Evolutionary conservation across 2,888 invertebrate species (phyloP).

Genomic region (Meganola albula): DNA sequence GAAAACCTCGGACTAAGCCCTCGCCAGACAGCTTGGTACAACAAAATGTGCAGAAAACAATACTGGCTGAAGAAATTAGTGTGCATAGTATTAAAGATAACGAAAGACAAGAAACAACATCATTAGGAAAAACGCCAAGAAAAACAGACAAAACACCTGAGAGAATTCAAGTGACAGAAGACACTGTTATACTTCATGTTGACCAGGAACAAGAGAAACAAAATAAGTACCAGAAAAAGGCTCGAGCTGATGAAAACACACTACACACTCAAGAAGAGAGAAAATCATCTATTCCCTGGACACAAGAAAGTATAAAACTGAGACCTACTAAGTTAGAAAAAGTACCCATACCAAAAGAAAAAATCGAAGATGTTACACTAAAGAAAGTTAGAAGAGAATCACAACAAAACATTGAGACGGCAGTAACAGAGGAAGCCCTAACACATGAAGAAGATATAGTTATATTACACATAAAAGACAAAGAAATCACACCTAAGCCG

Average conservation of each 20-base stretch:
- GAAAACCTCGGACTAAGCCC: slow-evolving; percentile 46
- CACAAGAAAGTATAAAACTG: slow-evolving; percentile 80
- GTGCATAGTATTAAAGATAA: neutral
- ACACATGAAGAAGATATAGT: slow-evolving; percentile 78
- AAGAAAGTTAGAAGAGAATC: slow-evolving; percentile 57
- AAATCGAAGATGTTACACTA: slow-evolving; percentile 61
- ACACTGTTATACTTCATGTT: slow-evolving; percentile 11
- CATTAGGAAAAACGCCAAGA: slow-evolving; percentile 18
- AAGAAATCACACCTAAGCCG: slow-evolving; percentile 54
- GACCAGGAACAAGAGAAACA: slow-evolving; percentile 18
- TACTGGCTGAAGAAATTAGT: neutral
- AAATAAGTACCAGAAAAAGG: slow-evolving; percentile 23
- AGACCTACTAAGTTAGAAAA: slow-evolving; percentile 79
- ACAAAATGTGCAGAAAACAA: slow-evolving; percentile 13
- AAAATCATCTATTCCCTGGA: slow-evolving; percentile 71
- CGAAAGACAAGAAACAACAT: slow-evolving; percentile 12
- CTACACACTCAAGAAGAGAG: slow-evolving; percentile 31
- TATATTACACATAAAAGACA: slow-evolving; percentile 57
- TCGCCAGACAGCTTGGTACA: slow-evolving; percentile 10
- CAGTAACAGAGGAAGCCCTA: slow-evolving; percentile 73
- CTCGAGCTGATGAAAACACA: slow-evolving; percentile 27
- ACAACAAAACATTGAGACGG: slow-evolving; percentile 48
- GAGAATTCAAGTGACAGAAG: slow-evolving; percentile 12
- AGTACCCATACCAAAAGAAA: slow-evolving; percentile 72
- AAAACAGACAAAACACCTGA: slow-evolving; percentile 7